Conservation (phyloP, 2,888 invertebrate genomes). For the Strigamia maritima region DNA sequence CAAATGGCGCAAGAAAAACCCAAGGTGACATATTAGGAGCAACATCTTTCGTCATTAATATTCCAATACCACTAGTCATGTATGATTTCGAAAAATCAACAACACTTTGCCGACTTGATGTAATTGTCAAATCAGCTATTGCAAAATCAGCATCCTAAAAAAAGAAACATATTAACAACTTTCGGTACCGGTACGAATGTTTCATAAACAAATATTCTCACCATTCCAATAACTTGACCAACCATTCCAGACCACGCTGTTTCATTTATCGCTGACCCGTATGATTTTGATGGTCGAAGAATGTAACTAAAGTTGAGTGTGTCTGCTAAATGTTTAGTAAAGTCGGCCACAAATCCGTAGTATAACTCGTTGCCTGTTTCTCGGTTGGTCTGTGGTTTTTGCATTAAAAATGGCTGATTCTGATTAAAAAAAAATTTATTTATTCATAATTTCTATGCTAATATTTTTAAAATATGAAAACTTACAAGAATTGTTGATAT, state of each 20-base stretch:
- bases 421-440: not conserved
- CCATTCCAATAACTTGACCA: not conserved
- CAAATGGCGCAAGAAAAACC: constrained; percentile 9
- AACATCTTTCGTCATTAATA: constrained; percentile 54
- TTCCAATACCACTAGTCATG: constrained; percentile 58
- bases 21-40: not conserved
- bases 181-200: no score
- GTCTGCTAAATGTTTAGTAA: constrained; percentile 35
- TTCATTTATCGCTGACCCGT: constrained; percentile 42
- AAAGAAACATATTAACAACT: not conserved
- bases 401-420: constrained; percentile 21
- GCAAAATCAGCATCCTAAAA: constrained; percentile 55
- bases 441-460: not conserved
- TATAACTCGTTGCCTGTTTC: constrained; percentile 27
- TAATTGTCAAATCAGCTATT: constrained; percentile 58
- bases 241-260: constrained; percentile 47
- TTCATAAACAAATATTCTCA: not conserved
- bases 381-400: not conserved
- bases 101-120: constrained; percentile 56
- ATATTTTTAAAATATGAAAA: not conserved
- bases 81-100: constrained; percentile 60
- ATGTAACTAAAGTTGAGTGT: constrained; percentile 39
- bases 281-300: not conserved
- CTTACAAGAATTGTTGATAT: not conserved
- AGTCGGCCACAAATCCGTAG: constrained; percentile 39